These are phyloP conservation scores for Vanacampus margaritifer DNA, from an alignment of 2,113 vertebrate species.

Conservation along the genomic window DNA sequence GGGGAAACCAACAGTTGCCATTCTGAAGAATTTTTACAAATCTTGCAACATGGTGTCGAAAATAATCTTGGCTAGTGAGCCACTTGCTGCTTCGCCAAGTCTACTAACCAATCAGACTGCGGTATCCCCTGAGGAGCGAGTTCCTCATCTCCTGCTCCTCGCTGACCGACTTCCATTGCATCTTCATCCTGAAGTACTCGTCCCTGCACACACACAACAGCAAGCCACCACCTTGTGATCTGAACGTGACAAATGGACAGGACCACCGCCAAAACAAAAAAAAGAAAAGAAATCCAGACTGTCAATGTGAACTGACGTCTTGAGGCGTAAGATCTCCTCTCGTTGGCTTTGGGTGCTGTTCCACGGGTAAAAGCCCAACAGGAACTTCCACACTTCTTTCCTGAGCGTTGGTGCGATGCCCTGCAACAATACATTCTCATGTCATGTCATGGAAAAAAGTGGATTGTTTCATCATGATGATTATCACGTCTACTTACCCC, in stretches of 20 bases:
- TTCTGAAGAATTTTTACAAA: not conserved
- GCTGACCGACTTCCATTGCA: conserved; percentile 90
- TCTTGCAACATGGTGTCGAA: too few species aligned
- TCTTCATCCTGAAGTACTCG: conserved; percentile 91
- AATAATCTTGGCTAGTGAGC: not conserved
- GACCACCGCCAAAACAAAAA: not conserved
- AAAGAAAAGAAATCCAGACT: not conserved
- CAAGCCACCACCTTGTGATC: not conserved
- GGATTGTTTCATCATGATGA: not conserved
- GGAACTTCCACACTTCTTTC: conserved; percentile 87
- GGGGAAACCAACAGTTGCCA: too few species aligned
- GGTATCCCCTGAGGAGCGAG: conserved; percentile 84
- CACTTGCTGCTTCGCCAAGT: not conserved
- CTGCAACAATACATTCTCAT: conserved; percentile 48
- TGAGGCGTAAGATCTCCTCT: conserved; percentile 74
- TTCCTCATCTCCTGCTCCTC: conserved; percentile 89
- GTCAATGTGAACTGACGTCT: conserved; percentile 77
- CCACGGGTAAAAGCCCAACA: conserved; percentile 87
- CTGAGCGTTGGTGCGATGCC: conserved; percentile 76
- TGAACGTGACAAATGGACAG: not conserved
- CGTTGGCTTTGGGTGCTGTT: conserved; percentile 78
- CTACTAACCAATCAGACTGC: conserved; percentile 81
- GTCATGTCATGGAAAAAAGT: not conserved
- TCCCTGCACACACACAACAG: conserved; percentile 67
- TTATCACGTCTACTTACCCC: conserved; percentile 70